Evolutionary conservation across 2,797 vertebrate species (phyloP).

Genomic region (Sebastes minor): DNA sequence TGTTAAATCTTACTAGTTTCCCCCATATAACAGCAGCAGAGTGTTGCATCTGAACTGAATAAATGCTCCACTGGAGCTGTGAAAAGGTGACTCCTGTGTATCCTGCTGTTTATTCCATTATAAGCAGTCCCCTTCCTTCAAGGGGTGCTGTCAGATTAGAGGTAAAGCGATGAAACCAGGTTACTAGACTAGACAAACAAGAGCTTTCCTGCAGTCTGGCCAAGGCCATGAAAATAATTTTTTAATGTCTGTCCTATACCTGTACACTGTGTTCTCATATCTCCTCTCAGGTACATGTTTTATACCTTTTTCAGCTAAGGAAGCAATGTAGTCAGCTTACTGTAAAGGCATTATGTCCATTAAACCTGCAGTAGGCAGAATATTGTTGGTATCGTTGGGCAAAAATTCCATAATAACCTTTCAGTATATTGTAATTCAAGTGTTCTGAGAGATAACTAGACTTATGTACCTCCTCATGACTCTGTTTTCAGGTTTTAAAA

Average conservation of each 20-base stretch:
- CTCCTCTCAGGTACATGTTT: not conserved
- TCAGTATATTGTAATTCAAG: no score
- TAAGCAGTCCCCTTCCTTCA: constrained; percentile 41
- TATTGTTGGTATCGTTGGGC: no score
- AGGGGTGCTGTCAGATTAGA: constrained; percentile 43
- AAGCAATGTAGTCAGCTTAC: not conserved
- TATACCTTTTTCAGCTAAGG: not conserved
- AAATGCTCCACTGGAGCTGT: constrained; percentile 36
- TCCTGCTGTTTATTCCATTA: constrained; percentile 55
- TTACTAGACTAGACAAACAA: constrained; percentile 27
- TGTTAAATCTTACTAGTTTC: not conserved
- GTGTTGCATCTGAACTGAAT: constrained; percentile 17
- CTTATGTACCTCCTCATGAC: no score
- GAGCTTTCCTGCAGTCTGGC: constrained; percentile 1
- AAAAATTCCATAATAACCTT: no score
- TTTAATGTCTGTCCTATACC: not conserved
- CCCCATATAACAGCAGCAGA: constrained; percentile 23
- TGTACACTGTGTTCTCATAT: not conserved
- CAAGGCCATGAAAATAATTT: not conserved
- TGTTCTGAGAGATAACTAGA: no score
- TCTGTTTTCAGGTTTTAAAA: no score
- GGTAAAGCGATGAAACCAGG: constrained; percentile 33
- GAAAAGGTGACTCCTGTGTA: constrained; percentile 56
- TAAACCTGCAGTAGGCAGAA: not conserved
- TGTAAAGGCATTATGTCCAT: not conserved